These are phyloP conservation scores for Brachylomia viminalis DNA, from an alignment of 2,888 invertebrate species.

Conservation along the genomic window DNA sequence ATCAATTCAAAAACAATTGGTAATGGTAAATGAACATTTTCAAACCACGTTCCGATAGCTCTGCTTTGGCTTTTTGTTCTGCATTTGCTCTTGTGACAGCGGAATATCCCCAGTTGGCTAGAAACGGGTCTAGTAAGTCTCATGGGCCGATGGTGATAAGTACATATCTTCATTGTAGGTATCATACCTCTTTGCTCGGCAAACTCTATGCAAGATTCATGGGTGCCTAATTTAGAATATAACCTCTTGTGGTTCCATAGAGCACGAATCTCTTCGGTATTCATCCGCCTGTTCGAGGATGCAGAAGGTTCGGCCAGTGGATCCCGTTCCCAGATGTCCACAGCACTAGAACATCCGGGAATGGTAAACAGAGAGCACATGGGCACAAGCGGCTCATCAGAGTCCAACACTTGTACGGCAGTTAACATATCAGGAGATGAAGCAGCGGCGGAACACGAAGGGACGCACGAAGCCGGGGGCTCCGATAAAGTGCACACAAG, in stretches of 20 bases:
- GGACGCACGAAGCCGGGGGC: background rate
- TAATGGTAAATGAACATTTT: background rate
- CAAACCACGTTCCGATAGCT: background rate
- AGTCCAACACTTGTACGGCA: background rate
- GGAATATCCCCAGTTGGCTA: background rate
- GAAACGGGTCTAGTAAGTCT: accelerated
- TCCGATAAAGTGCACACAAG: background rate
- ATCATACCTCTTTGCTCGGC: constrained; percentile 10
- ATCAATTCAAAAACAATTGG: constrained; percentile 5
- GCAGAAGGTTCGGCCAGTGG: background rate
- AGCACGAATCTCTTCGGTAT: background rate
- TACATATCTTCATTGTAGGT: background rate
- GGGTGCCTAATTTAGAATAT: constrained; percentile 3
- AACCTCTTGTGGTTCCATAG: background rate
- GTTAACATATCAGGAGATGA: background rate
- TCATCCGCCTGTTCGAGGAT: constrained; percentile 3
- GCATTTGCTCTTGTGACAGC: constrained; percentile 1
- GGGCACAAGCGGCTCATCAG: constrained; percentile 1
- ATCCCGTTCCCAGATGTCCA: background rate
- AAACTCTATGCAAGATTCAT: constrained; percentile 8
- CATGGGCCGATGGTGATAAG: background rate
- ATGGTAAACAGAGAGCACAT: background rate
- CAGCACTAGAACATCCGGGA: background rate
- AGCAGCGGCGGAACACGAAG: background rate
- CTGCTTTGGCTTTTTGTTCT: background rate